phyloP scores from a whole-genome alignment of 2,797 vertebrate genomes.

The Enteromius treurensis region DNA sequence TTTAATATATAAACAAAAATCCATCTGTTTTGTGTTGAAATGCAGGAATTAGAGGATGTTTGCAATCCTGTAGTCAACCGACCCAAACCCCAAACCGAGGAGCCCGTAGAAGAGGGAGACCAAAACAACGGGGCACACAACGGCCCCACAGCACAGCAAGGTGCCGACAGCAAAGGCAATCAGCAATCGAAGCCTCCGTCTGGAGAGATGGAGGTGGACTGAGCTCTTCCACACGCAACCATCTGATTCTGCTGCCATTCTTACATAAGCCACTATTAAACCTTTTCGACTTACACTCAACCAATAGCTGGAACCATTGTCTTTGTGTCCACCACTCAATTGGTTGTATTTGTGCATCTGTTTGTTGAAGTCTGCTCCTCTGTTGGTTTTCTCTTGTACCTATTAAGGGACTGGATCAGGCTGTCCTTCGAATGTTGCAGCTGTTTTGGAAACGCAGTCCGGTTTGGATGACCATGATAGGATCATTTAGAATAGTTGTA shows the following conservation, averaged over 20 bases:
- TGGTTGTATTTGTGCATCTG: constrained; percentile 63
- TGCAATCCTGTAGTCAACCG: constrained; percentile 86
- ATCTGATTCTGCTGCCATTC: constrained; percentile 55
- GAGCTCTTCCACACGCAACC: constrained; percentile 67
- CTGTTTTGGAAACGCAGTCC: constrained; percentile 66
- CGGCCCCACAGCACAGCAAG: constrained; percentile 77
- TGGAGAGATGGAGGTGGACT: constrained; percentile 94
- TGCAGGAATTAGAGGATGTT: constrained; percentile 85
- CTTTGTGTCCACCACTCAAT: constrained; percentile 62
- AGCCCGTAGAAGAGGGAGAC: constrained; percentile 76
- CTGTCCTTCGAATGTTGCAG: constrained; percentile 65
- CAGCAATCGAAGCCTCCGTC: constrained; percentile 81
- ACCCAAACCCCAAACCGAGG: constrained; percentile 85
- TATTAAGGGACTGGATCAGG: constrained; percentile 50
- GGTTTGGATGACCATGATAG: constrained; percentile 65
- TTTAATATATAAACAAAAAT: not conserved
- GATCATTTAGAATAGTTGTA: constrained; percentile 61
- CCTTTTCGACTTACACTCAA: constrained; percentile 58
- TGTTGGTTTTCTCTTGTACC: constrained; percentile 57
- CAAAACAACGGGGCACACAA: constrained; percentile 81
- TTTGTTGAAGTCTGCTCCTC: constrained; percentile 62
- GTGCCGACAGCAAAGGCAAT: constrained; percentile 77
- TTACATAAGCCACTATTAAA: constrained; percentile 41
- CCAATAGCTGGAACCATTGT: constrained; percentile 63
- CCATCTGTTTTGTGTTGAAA: not conserved